Evolutionary conservation across 2,888 invertebrate species (phyloP), one percentile per base, ranked within the genome.

Genomic region (Nomada ruficornis): DNA sequence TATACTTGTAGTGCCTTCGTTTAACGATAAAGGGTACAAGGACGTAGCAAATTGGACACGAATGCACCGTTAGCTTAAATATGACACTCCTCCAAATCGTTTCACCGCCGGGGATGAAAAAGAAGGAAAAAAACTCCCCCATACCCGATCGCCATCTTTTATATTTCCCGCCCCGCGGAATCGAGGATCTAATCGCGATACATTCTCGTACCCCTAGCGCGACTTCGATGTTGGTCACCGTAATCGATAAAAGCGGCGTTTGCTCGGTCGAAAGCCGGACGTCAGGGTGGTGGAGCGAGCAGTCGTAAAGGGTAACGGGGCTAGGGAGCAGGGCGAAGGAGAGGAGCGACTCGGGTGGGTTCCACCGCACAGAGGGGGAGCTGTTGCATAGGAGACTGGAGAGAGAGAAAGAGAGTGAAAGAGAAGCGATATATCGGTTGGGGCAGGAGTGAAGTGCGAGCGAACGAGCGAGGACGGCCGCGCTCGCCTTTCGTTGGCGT

Each of bases 401-500:
- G 77, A 71, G 57, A 69, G 69, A 64, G 52, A 54, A 20, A 54
- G 54, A 54, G 54, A 36, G 36, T 7, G 36, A 36, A 36, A 54
- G 54, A 54, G 74, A 64, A 75, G 68, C 69, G 57, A 79, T 67
- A 81, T 73, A 67, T 64, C 23, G 69, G 60, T 65, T 74, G 76
- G 72, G 65, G 57, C 78, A 82, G 79, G 84, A 71, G 76, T 70
- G 73, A 65, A 68, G 85, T 42, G 72, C 75, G 79, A 80, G 72
- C 64, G 77, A 78, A 59, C 67, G 75, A 77, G 67, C 74, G 77
- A 80, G 80, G 78, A 83, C 84, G 73, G 78, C 80, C 78, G 73
- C 85, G 81, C 84, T 88, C 82, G 86, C 82, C 80, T 86, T 87
- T 87, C 86, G 80, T 86, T 55, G 68, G 65, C 64, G 84, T 82